phyloP scores from a whole-genome alignment of 2,113 vertebrate species.

The Talpa occidentalis region DNA sequence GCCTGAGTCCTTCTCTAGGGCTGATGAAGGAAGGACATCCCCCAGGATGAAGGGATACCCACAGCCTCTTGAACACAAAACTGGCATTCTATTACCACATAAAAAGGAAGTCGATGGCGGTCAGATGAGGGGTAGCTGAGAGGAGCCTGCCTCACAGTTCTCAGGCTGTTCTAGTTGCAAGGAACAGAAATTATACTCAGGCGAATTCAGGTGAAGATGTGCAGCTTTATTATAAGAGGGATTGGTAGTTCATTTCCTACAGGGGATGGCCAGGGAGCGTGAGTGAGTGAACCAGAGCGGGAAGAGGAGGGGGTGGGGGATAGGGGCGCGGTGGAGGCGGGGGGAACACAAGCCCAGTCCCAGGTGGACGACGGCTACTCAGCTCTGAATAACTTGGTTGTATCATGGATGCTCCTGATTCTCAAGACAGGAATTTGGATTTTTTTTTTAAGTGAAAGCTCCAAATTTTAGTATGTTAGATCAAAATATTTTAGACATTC shows the following conservation, averaged over 20 bases:
- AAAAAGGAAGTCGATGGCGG: neutral
- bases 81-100: neutral
- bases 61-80: neutral
- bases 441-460: neutral
- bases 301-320: neutral
- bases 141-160: neutral
- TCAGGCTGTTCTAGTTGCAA: neutral
- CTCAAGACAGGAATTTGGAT: neutral
- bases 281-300: neutral
- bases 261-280: neutral
- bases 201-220: neutral
- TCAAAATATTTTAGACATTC: neutral
- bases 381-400: neutral
- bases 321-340: too few relatives aligned
- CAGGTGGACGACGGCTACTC: rapidly evolving
- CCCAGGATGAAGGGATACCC: neutral
- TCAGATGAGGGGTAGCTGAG: neutral
- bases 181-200: neutral
- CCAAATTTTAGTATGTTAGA: neutral
- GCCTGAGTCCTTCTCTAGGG: neutral
- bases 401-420: neutral
- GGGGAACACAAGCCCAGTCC: neutral
- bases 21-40: neutral
- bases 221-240: neutral
- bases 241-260: neutral